Percentiles rank a stretch among this genome's conserved stretches.
Evolutionary conservation across 1,140 invertebrate species (phyloP).

Genomic region (Papilio machaon): DNA sequence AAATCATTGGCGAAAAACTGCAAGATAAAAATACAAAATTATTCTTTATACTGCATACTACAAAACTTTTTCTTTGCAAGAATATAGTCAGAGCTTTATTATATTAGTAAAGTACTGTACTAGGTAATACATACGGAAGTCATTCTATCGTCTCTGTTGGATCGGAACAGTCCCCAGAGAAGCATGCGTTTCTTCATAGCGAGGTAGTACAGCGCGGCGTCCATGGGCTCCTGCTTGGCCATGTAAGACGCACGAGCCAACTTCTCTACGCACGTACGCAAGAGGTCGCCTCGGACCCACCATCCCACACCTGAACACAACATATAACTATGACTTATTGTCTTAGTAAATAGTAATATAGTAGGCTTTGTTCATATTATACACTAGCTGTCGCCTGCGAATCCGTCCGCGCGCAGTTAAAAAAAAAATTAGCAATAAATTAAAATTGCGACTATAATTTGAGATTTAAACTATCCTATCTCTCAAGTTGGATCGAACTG

Average conservation of each 20-base stretch:
- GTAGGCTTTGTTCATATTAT: no score
- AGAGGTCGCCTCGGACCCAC: slow-evolving; percentile 95
- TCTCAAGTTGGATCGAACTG: no score
- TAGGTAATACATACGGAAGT: slow-evolving; percentile 80
- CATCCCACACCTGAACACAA: slow-evolving; percentile 91
- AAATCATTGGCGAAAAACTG: slow-evolving; percentile 98
- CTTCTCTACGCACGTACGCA: slow-evolving; percentile 95
- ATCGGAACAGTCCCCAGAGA: slow-evolving; percentile 97
- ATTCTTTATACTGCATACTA: neutral
- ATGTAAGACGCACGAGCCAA: slow-evolving; percentile 96
- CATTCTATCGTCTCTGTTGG: slow-evolving; percentile 95
- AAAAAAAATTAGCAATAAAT: no score
- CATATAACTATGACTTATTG: neutral
- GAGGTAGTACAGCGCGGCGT: slow-evolving; percentile 98
- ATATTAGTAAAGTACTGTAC: no score
- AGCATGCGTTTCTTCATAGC: slow-evolving; percentile 99
- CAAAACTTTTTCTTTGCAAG: neutral
- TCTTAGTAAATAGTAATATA: no score
- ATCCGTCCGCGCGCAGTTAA: no score
- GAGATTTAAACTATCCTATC: no score
- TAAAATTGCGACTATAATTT: no score
- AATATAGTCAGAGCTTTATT: no score
- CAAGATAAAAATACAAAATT: slow-evolving; percentile 34
- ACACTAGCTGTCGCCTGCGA: no score
- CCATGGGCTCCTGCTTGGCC: slow-evolving; percentile 95